phyloP scores from a whole-genome alignment of 2,113 vertebrate genomes.

The Lophura nycthemera region DNA sequence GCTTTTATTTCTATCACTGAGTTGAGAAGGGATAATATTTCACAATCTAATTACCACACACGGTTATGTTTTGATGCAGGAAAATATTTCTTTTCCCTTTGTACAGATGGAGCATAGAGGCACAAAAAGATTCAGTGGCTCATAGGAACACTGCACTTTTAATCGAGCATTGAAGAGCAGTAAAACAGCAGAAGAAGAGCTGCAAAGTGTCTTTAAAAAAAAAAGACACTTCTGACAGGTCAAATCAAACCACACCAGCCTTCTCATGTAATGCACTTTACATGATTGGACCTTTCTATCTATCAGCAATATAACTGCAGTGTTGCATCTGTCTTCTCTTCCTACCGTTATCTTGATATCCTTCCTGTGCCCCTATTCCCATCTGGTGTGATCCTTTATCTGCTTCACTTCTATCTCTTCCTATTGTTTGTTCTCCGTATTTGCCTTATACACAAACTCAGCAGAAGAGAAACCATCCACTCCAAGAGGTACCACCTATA shows the following conservation, averaged over 20 bases:
- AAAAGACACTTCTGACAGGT: background rate
- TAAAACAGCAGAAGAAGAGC: background rate
- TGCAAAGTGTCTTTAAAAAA: background rate
- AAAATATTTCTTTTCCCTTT: background rate
- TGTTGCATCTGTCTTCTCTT: background rate
- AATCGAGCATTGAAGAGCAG: background rate
- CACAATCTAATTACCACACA: background rate
- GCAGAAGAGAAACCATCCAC: background rate
- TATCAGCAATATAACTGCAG: background rate
- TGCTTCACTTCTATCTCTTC: background rate
- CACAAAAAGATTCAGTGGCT: background rate
- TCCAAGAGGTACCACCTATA: background rate
- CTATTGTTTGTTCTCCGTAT: background rate
- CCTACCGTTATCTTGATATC: background rate
- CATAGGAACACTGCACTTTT: background rate
- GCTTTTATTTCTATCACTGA: background rate
- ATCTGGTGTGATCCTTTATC: background rate
- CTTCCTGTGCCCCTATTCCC: background rate
- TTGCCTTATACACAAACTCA: background rate
- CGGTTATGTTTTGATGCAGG: background rate
- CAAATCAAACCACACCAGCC: background rate
- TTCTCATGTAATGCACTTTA: background rate
- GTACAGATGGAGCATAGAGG: background rate
- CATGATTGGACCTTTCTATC: background rate
- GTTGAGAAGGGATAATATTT: background rate